Evolutionary conservation across 2,797 vertebrate genomes (phyloP), one percentile per base, ranked within the genome.

Genomic region (Coendou prehensilis): DNA sequence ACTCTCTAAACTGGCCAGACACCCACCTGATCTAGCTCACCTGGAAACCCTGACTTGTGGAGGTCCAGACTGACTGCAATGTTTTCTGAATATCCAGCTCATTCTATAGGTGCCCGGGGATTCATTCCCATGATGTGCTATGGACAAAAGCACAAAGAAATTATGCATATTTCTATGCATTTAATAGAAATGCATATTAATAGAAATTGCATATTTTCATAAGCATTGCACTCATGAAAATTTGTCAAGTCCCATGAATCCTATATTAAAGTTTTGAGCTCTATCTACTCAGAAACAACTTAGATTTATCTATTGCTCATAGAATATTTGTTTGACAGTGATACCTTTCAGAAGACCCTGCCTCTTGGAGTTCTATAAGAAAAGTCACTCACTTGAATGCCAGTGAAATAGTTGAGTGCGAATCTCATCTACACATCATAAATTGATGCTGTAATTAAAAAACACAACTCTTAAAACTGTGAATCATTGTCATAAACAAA

Each of bases 181-280:
- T 41, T 41, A 41, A 41, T 41, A 41, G 37, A 41, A 41, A 41
- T 41, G 37, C 37, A 41, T 41, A 41, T 41, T 89, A 54, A 50
- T 13, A 91, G 50, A 33, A 97, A 87, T 54, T 75, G 37, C 26
- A 26, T 52, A 87, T 57, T 78, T 93, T 89, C 76, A 20, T 79
- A 89, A 93, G 61, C 45, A 73, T n/a, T 80, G 61, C 56, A 52
- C 56, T 91, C n/a, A 75, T 18, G 82, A 96, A 91, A 91, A 33
- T 45, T 33, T 9, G 17, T 75, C 71, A 73, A 79, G 80, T 13
- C 9, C 45, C 56, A 76, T 82, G 54, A 86, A 87, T 95, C 76
- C 52, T 80, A 47, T 73, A n/a, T 15, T 30, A 81, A 87, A 7
- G n/a, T 50, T 73, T 15, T 94, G 20, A 89, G 50, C 30, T 89